Conservation (phyloP, 2,888 invertebrate species). For the Toxonevra muliebris region DNA sequence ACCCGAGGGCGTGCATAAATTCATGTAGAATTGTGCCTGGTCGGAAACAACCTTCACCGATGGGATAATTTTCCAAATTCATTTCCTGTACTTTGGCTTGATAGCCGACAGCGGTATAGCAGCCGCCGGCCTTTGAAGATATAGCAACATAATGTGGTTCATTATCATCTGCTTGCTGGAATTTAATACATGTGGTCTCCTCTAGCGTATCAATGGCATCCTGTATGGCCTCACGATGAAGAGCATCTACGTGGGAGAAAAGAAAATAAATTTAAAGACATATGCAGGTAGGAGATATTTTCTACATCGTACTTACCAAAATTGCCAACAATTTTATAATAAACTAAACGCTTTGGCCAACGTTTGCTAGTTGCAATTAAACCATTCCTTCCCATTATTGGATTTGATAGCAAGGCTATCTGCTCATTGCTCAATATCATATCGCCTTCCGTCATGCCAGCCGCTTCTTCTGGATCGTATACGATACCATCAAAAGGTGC, state of each 20-base stretch:
- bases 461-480: conserved; percentile 77
- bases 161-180: conserved; percentile 69
- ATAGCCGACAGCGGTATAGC: conserved; percentile 81
- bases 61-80: conserved; percentile 55
- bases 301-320: conserved; percentile 43
- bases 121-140: conserved; percentile 67
- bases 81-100: conserved; percentile 62
- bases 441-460: conserved; percentile 79
- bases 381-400: conserved; percentile 68
- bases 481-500: not conserved
- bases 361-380: conserved; percentile 67
- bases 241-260: conserved; percentile 46
- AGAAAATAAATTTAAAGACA: not conserved
- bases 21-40: conserved; percentile 76
- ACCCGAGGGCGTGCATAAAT: conserved; percentile 80
- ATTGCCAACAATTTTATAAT: conserved; percentile 66
- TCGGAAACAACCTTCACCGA: conserved; percentile 60
- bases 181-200: conserved; percentile 75
- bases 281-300: too few species aligned
- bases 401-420: conserved; percentile 27
- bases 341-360: conserved; percentile 75
- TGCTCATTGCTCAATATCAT: conserved; percentile 70
- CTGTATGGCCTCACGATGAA: conserved; percentile 71
- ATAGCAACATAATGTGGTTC: conserved; percentile 50
- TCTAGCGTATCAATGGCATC: conserved; percentile 77